Percentiles rank a stretch among this genome's conserved stretches.
Evolutionary conservation across 1,140 invertebrate species (phyloP).

Genomic region (Drosophila insularis): DNA sequence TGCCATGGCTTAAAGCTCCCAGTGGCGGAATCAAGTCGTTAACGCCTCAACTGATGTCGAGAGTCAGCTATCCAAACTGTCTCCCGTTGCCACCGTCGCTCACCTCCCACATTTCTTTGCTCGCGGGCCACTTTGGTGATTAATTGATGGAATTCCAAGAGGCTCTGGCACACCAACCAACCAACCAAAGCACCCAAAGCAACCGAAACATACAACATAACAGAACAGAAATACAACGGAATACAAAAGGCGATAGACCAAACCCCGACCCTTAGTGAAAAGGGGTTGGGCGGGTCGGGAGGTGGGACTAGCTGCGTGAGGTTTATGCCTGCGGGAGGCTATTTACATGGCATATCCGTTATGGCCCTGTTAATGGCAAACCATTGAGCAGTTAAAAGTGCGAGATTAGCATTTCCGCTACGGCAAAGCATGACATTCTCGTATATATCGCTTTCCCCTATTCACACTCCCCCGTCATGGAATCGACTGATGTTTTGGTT

Average conservation of each 20-base stretch:
- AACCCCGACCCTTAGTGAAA: neutral
- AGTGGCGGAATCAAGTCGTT: conserved; percentile 35
- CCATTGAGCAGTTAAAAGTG: conserved; percentile 68
- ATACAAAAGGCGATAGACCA: conserved; percentile 2
- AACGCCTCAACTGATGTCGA: conserved; percentile 24
- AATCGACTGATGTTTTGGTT: neutral
- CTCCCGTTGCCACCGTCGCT: neutral
- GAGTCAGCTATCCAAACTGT: neutral
- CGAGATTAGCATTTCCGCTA: conserved; percentile 57
- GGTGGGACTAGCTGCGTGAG: neutral
- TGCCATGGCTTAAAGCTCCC: conserved; percentile 3
- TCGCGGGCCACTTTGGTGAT: conserved; percentile 63
- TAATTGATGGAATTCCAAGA: conserved; percentile 63
- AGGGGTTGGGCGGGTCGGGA: neutral
- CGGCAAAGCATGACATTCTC: conserved; percentile 16
- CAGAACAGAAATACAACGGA: neutral
- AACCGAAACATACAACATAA: neutral
- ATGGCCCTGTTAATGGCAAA: conserved; percentile 61
- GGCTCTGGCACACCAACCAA: conserved; percentile 2
- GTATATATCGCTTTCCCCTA: neutral
- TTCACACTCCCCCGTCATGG: neutral
- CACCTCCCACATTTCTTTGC: neutral
- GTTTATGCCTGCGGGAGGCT: conserved; percentile 6
- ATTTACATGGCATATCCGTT: conserved; percentile 39
- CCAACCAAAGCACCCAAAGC: conserved; percentile 1